Base-by-base conservation (phyloP, 1,140 invertebrate genomes). In the Lucilia cuprina region DNA sequence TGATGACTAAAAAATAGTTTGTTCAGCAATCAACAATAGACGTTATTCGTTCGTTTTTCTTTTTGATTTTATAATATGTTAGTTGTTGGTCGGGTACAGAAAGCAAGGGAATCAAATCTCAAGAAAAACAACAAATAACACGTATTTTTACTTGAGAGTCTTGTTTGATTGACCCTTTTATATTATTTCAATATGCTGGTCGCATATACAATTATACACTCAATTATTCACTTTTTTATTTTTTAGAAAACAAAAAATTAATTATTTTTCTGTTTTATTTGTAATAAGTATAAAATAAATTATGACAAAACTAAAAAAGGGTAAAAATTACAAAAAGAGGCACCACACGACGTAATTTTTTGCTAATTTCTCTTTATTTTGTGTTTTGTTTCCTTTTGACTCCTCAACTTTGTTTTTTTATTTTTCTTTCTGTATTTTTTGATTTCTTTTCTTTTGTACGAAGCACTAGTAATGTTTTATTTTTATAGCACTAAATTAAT, bases 1-100 rank as follows among this genome's bases (percentile, higher is more conserved):
- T 78, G 75, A 78, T 80, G 77, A 80, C 77, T 80, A 80, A 80
- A 30, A 30, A 80, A 49, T 41, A 17, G 47, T 80, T 49, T 70
- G 9, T 25, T 70, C n/a, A 60, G 17, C 50, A 21, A 70, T n/a
- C n/a, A 70, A 25, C 65, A 55, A 55, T 13, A 55, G 50, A 49
- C 49, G 49, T 55, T 55, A n/a, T 55, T 55, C 17, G 50, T 55
- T 55, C 21, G 65, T 70, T 70, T 70, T 70, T 60, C 14, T 60
- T n/a, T 60, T 60, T 7, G 25, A 30, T 60, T 60, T 60, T 60
- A 41, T 41, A 5, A 21, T 17, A 1, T 21, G 19, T 19, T 70
- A 30, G 25, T 30, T 70, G n/a, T 19, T 70, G n/a, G n/a, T 21
- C 65, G 65, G 19, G 17, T 70, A 21, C 65, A 70, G 12, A 70